Evolutionary conservation across 2,113 vertebrate genomes (phyloP).

Genomic region (Gopherus evgoodei): DNA sequence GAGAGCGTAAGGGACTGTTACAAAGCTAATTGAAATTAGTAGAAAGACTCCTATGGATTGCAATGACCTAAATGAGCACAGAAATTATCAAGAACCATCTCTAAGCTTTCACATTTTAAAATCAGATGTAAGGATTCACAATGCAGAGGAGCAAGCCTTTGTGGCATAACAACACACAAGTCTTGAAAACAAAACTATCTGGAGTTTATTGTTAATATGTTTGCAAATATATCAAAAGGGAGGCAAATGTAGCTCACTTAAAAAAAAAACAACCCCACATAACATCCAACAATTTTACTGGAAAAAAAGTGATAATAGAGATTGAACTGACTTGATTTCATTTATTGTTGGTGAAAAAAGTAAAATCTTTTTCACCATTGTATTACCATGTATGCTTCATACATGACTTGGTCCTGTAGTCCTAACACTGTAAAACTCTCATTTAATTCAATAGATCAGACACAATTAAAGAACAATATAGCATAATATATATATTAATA

Average conservation of each 20-base stretch:
- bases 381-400: not conserved
- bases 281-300: not conserved
- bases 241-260: not conserved
- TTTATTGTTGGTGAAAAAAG: not conserved
- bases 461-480: not conserved
- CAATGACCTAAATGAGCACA: constrained; percentile 3
- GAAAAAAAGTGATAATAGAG: constrained; percentile 16
- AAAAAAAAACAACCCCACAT: not conserved
- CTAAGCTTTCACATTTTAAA: constrained; percentile 34
- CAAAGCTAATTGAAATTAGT: not conserved
- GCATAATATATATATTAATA: constrained; percentile 11
- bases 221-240: not conserved
- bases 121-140: constrained; percentile 41
- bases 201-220: too few relatives aligned
- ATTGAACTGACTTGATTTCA: not conserved
- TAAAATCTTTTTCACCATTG: not conserved
- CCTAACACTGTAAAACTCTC: not conserved
- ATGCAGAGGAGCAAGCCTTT: constrained; percentile 19
- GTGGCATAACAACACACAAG: constrained; percentile 25
- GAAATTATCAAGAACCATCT: not conserved
- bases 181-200: constrained; percentile 8
- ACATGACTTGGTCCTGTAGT: not conserved
- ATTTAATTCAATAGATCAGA: not conserved
- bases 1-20: not conserved
- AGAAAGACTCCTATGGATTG: not conserved